Evolutionary conservation across 92 coral and sea anemone genomes (phyloP), one percentile per base, ranked within the genome.

Genomic region (Hydrozoanthus gracilis): DNA sequence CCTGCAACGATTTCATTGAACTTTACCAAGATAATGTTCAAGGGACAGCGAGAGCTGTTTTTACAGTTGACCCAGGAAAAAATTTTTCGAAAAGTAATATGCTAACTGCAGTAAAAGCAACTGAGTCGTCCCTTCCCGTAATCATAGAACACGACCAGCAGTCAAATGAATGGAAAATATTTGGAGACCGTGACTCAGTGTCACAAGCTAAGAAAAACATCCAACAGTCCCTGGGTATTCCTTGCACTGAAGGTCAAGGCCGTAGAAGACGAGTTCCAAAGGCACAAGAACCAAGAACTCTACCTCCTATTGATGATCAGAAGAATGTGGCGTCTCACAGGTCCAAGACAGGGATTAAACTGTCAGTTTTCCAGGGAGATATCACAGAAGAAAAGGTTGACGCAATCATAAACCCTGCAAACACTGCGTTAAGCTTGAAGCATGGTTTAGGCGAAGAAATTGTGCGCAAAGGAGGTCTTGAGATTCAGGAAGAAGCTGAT

Each of bases 381-480:
- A 87, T 93, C 35, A 89, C 96, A 3, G 76, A 83, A 60, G 85
- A 93, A 61, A 52, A 17, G 5, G 96, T 91, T 8, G 98, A 96
- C 73, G 98, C 90, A 6, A 94, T 96, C 55, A 96, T 96, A 13
- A 94, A 89, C 82, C 89, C 93, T 14, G 95, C 94, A 14, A 95
- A 96, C 79, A 88, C 60, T 2, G 73, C 13, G 35, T 77, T 95
- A 62, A 86, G 74, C 66, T 49, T 78, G 56, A 45, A 51, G 5
- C 86, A 69, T 9, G 96, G 95, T 4, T 90, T 95, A 4, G 90
- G 95, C 14, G 52, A 44, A 51, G 77, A 62, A 0, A 89, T 95
- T 27, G 62, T 88, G 12, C 73, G 78, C 16, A 89, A 64, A 67
- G 98, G 95, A 13, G 98, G 98, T 15, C 8, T 12, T 10, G 84